These are phyloP conservation scores for Mergus octosetaceus DNA, from an alignment of 2,797 vertebrate species.

Conservation along the genomic window DNA sequence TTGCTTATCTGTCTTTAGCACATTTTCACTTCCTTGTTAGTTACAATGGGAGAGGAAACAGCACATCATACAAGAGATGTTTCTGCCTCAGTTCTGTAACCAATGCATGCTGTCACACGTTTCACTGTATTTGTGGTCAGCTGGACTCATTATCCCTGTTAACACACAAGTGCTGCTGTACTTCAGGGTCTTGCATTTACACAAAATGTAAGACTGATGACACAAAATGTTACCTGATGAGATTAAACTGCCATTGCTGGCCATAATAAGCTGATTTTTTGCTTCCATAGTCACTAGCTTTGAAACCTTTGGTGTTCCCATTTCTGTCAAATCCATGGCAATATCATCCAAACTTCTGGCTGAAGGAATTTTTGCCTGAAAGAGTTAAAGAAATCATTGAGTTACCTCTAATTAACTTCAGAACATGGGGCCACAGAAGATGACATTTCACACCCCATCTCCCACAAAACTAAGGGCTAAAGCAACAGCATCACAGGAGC, in stretches of 20 bases:
- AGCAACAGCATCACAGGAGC: not conserved
- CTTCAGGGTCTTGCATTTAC: not conserved
- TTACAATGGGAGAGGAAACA: not conserved
- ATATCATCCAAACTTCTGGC: slow-evolving; percentile 93
- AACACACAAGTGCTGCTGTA: not conserved
- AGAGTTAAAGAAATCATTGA: not conserved
- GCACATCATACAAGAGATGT: not conserved
- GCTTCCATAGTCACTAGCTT: slow-evolving; percentile 84
- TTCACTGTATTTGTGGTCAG: not conserved
- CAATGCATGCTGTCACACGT: accelerated
- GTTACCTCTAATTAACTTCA: slow-evolving; percentile 27
- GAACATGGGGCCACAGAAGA: not conserved
- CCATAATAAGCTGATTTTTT: slow-evolving; percentile 93
- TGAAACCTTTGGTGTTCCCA: slow-evolving; percentile 81
- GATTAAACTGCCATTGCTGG: slow-evolving; percentile 94
- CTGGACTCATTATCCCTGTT: not conserved
- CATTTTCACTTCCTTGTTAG: not conserved
- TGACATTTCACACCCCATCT: not conserved
- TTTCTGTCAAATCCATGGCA: slow-evolving; percentile 92
- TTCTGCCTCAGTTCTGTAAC: not conserved
- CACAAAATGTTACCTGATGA: slow-evolving; percentile 85
- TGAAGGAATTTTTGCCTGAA: slow-evolving; percentile 90
- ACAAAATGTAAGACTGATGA: not conserved
- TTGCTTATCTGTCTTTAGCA: not conserved
- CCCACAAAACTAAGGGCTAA: slow-evolving; percentile 16